phyloP scores from a whole-genome alignment of 2,888 invertebrate species.

The Aphodius granarius region DNA sequence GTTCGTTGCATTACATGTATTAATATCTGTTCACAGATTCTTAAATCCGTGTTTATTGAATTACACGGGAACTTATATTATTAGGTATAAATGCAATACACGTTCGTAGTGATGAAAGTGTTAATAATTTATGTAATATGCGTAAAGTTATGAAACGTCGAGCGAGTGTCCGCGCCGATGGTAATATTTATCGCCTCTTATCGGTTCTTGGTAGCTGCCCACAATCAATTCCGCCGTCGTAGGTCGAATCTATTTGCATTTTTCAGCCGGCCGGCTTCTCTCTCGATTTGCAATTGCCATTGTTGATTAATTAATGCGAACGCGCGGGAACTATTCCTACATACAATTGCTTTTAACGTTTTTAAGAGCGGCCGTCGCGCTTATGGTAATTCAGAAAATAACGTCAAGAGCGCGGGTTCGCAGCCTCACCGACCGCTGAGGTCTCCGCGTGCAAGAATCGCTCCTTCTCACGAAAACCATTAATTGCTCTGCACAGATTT shows the following conservation, averaged over 20 bases:
- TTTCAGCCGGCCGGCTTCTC: background rate
- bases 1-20: no score
- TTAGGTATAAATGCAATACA: background rate
- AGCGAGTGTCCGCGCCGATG: background rate
- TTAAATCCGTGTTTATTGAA: no score
- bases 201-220: slow-evolving; percentile 24
- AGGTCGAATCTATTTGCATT: slow-evolving; percentile 26
- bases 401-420: background rate
- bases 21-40: no score
- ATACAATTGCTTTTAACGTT: slow-evolving; percentile 29
- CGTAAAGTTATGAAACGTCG: background rate
- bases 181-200: slow-evolving; percentile 13
- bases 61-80: no score
- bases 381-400: background rate
- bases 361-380: slow-evolving; percentile 10
- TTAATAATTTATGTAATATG: slow-evolving; percentile 11
- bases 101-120: background rate
- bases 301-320: slow-evolving; percentile 27
- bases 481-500: background rate
- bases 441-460: background rate
- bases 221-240: slow-evolving; percentile 18
- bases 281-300: slow-evolving; percentile 2
- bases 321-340: slow-evolving; percentile 23
- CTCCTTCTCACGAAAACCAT: background rate
- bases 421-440: background rate